Conservation (phyloP, 2,797 vertebrate genomes). For the Poecilia gillii region DNA sequence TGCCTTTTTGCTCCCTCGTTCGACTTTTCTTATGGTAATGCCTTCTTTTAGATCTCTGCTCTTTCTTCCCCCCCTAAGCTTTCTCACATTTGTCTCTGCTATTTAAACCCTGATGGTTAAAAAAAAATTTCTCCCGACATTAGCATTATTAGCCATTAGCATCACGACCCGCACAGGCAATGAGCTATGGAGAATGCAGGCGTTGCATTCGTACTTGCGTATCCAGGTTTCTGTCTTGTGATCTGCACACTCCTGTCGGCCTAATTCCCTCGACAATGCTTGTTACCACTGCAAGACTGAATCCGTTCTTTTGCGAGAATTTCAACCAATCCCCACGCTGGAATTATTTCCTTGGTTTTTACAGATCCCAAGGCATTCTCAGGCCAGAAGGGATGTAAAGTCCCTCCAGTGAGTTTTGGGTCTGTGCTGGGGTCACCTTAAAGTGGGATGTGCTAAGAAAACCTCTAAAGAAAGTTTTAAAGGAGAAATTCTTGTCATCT, state of each 20-base stretch:
- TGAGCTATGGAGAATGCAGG: slow-evolving; percentile 9
- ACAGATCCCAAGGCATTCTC: not conserved
- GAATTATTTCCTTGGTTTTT: not conserved
- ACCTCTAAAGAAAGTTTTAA: not conserved
- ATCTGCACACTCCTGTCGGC: slow-evolving; percentile 29
- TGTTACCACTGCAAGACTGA: slow-evolving; percentile 33
- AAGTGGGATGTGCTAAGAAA: not conserved
- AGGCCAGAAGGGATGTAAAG: not conserved
- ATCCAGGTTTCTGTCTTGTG: slow-evolving; percentile 20
- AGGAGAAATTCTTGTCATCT: not conserved
- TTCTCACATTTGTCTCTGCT: slow-evolving; percentile 36
- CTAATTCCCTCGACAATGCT: slow-evolving; percentile 49
- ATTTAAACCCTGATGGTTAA: slow-evolving; percentile 28
- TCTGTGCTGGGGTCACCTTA: not conserved
- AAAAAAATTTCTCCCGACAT: slow-evolving; percentile 30
- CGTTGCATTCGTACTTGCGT: slow-evolving; percentile 19
- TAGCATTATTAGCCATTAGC: slow-evolving; percentile 40
- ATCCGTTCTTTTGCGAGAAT: not conserved
- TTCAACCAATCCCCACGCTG: not conserved
- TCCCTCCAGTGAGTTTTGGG: not conserved
- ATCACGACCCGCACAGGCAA: slow-evolving; percentile 23
- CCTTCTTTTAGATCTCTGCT: slow-evolving; percentile 33
- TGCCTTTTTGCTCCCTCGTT: slow-evolving; percentile 12
- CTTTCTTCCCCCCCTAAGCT: slow-evolving; percentile 26
- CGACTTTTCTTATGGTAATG: slow-evolving; percentile 34